Conservation (phyloP, 2,797 vertebrate genomes). For the Gephyroberyx darwinii region DNA sequence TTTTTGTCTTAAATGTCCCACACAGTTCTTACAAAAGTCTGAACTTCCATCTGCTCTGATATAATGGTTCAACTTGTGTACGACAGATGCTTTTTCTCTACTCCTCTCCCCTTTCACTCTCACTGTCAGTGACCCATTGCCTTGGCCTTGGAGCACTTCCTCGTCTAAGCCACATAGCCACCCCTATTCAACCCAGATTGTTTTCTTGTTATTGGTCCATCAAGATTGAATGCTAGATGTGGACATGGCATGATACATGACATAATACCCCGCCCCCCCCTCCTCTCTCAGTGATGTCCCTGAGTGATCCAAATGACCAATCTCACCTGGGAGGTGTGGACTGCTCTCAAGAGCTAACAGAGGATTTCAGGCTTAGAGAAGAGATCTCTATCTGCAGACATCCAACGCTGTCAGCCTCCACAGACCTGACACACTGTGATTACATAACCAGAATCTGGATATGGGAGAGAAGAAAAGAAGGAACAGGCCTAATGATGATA, state of each 20-base stretch:
- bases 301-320: conserved; percentile 40
- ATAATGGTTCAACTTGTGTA: conserved; percentile 17
- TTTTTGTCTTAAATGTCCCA: conserved; percentile 10
- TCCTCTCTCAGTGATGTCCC: not conserved
- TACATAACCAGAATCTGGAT: conserved; percentile 72
- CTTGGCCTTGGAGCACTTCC: conserved; percentile 12
- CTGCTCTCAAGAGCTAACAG: conserved; percentile 29
- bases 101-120: conserved; percentile 19
- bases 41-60: conserved; percentile 6
- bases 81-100: not conserved
- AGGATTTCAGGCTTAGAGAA: conserved; percentile 59
- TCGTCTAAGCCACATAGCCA: conserved; percentile 16
- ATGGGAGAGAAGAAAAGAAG: conserved; percentile 63
- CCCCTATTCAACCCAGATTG: conserved; percentile 4
- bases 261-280: not conserved
- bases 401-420: conserved; percentile 72
- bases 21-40: conserved; percentile 28
- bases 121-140: conserved; percentile 8
- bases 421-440: conserved; percentile 62
- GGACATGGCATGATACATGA: conserved; percentile 4
- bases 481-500: conserved; percentile 55
- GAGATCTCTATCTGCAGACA: conserved; percentile 62
- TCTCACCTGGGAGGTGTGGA: conserved; percentile 38
- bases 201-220: conserved; percentile 21
- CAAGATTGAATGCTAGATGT: conserved; percentile 19